Evolutionary conservation across 2,888 invertebrate species (phyloP).

Genomic region (Ectemnius continuus): DNA sequence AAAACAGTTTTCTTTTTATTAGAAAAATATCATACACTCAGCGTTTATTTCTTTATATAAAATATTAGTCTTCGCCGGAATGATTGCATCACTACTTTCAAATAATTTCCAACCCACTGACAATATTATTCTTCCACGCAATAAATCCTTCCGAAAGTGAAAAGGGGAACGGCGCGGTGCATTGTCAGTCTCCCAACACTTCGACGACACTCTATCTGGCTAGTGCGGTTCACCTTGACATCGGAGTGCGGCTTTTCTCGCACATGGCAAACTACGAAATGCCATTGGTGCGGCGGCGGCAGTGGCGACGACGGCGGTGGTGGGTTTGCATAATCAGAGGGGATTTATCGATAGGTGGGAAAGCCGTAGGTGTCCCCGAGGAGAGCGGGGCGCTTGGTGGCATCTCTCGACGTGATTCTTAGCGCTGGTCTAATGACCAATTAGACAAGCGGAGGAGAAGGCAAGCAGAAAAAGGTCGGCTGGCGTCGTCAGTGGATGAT

Average conservation of each 20-base stretch:
- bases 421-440: slow-evolving; percentile 8
- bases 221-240: slow-evolving; percentile 43
- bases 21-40: no score
- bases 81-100: no score
- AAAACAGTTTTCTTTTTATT: no score
- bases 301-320: not conserved
- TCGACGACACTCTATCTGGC: no score
- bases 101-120: no score
- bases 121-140: not conserved
- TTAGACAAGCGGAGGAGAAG: slow-evolving; percentile 2
- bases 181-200: not conserved
- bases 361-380: no score
- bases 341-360: slow-evolving; percentile 7
- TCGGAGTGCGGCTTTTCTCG: slow-evolving; percentile 16
- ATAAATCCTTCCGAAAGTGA: slow-evolving; percentile 11
- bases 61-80: no score
- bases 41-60: no score
- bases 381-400: no score
- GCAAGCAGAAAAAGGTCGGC: not conserved
- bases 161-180: slow-evolving; percentile 9
- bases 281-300: slow-evolving; percentile 19
- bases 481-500: not conserved
- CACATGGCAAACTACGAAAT: slow-evolving; percentile 26
- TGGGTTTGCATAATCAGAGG: slow-evolving; percentile 20
- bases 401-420: not conserved